Percentiles rank a stretch among this genome's conserved stretches.
Conservation (phyloP, 2,888 invertebrate genomes). For the Corythucha ciliata region DNA sequence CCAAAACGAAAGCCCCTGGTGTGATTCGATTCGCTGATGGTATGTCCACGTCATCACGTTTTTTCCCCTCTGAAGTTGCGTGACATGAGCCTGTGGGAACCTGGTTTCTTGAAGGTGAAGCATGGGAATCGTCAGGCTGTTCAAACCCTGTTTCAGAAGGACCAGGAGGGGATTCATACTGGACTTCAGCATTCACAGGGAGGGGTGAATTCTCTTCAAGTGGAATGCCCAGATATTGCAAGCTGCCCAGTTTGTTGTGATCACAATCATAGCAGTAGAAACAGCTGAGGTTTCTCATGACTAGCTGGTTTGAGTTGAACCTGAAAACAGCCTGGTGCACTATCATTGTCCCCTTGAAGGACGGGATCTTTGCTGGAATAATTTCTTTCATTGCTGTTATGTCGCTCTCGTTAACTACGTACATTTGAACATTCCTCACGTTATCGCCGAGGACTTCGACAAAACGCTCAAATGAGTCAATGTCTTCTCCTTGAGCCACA, state of each 20-base stretch:
- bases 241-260: background rate
- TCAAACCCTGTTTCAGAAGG: too few species aligned
- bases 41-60: too few species aligned
- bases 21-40: too few species aligned
- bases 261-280: slow-evolving; percentile 1
- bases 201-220: too few species aligned
- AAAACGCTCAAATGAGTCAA: background rate
- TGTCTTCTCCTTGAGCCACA: background rate
- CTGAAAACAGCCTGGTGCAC: background rate
- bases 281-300: background rate
- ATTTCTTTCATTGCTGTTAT: background rate
- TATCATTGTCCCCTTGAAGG: slow-evolving; percentile 6
- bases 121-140: too few species aligned
- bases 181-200: too few species aligned
- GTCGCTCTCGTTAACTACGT: background rate
- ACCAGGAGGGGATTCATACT: too few species aligned
- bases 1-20: too few species aligned
- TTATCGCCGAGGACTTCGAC: slow-evolving; percentile 3
- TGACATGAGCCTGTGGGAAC: too few species aligned
- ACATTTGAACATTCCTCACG: background rate
- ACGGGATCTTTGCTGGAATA: background rate
- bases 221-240: too few species aligned
- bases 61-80: too few species aligned
- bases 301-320: background rate
- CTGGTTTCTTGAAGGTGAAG: too few species aligned